phyloP scores from a whole-genome alignment of 2,113 vertebrate genomes.

The Hippocampus zosterae region DNA sequence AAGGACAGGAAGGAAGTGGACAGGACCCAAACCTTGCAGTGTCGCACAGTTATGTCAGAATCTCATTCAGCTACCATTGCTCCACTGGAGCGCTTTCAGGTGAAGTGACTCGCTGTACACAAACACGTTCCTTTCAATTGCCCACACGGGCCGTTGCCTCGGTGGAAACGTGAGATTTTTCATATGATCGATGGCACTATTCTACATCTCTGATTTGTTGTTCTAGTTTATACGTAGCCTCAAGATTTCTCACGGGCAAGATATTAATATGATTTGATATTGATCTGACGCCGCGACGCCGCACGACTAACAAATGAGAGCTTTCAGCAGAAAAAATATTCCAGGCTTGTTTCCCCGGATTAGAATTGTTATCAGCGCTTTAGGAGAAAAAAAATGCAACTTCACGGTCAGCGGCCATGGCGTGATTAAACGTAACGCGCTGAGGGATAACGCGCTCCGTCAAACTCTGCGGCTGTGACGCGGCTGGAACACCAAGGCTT shows the following conservation, averaged over 20 bases:
- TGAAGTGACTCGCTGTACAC: conserved; percentile 57
- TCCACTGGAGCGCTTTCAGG: conserved; percentile 46
- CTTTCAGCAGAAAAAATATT: conserved; percentile 41
- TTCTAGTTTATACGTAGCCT: conserved; percentile 4
- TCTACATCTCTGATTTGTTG: conserved; percentile 16
- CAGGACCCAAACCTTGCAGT: background rate
- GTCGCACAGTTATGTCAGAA: background rate
- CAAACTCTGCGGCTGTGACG: conserved; percentile 29
- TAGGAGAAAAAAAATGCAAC: conserved; percentile 25
- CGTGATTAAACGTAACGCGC: conserved; percentile 33
- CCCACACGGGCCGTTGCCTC: conserved; percentile 49
- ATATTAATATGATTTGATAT: conserved; percentile 58
- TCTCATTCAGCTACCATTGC: conserved; percentile 26
- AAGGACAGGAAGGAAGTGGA: background rate
- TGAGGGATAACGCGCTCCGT: conserved; percentile 33
- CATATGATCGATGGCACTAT: conserved; percentile 51
- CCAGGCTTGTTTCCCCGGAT: conserved; percentile 16
- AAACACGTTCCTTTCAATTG: conserved; percentile 51
- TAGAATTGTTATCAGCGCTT: conserved; percentile 23
- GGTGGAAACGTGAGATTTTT: conserved; percentile 39
- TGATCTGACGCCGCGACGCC: conserved; percentile 35
- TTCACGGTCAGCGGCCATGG: conserved; percentile 17
- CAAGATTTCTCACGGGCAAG: conserved; percentile 12
- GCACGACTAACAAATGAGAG: conserved; percentile 50
- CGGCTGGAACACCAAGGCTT: conserved; percentile 31